Percentiles rank a stretch among this genome's conserved stretches.
Conservation (phyloP, 2,113 vertebrate genomes). For the Struthio camelus region DNA sequence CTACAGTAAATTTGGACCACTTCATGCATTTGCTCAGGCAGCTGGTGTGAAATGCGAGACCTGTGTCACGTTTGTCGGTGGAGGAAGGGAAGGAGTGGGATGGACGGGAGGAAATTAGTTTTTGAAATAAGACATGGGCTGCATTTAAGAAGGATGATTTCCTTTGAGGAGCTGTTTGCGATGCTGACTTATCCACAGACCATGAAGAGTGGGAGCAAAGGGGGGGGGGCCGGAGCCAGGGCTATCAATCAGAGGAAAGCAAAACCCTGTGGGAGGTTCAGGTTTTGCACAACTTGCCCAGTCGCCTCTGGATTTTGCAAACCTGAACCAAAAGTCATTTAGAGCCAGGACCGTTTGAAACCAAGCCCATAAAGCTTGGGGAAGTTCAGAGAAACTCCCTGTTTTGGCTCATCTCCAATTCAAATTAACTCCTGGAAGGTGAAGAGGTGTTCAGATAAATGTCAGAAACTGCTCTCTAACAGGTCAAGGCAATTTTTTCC, state of each 20-base stretch:
- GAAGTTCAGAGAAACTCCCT: constrained; percentile 8
- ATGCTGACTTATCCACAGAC: neutral
- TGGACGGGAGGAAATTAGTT: constrained; percentile 29
- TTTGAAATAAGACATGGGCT: constrained; percentile 24
- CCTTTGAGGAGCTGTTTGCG: neutral
- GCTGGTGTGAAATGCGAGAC: constrained; percentile 18
- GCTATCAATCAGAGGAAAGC: neutral
- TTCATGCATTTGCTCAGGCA: constrained; percentile 25
- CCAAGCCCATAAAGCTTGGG: neutral
- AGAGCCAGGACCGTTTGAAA: neutral
- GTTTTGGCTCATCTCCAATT: neutral
- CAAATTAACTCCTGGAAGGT: constrained; percentile 35
- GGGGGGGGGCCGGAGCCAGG: neutral
- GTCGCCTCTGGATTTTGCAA: neutral
- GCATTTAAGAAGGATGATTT: neutral
- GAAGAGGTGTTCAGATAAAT: constrained; percentile 25
- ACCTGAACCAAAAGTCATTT: neutral
- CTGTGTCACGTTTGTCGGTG: neutral
- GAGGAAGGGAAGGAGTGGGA: neutral
- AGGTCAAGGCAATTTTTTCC: neutral
- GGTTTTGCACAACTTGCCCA: neutral
- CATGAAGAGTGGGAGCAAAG: neutral
- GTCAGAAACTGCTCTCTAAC: neutral
- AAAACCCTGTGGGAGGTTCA: neutral
- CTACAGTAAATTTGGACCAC: constrained; percentile 33